Conservation (phyloP, 2,113 vertebrate genomes). For the Tringa solitaria region DNA sequence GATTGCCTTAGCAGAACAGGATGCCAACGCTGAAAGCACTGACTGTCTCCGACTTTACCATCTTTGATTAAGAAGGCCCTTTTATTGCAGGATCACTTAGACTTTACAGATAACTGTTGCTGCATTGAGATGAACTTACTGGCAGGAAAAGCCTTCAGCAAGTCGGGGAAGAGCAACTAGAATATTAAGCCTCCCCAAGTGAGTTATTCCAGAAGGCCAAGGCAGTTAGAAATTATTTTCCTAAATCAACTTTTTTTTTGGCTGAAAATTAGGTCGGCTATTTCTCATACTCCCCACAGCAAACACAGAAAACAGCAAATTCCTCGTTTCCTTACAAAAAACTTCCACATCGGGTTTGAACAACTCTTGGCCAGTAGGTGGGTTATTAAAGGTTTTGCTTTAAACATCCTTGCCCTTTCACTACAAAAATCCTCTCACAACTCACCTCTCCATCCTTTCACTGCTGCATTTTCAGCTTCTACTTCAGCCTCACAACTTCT, state of each 20-base stretch:
- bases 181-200: background rate
- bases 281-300: background rate
- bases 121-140: constrained; percentile 56
- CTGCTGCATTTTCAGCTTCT: background rate
- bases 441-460: background rate
- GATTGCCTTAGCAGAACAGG: constrained; percentile 48
- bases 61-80: constrained; percentile 54
- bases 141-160: constrained; percentile 32
- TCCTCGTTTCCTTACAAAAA: background rate
- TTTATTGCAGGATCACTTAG: constrained; percentile 54
- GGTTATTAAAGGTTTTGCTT: background rate
- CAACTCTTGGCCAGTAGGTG: background rate
- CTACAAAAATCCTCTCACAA: background rate
- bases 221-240: background rate
- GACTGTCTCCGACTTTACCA: constrained; percentile 48
- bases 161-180: constrained; percentile 4
- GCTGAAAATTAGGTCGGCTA: background rate
- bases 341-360: rapidly evolving
- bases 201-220: background rate
- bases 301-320: background rate
- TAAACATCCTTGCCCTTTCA: background rate
- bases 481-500: background rate
- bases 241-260: background rate
- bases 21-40: constrained; percentile 58
- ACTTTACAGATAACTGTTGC: constrained; percentile 51